Percentiles rank a stretch among this genome's conserved stretches.
Conservation (phyloP, 1,140 invertebrate species). For the Sesamia nonagrioides region DNA sequence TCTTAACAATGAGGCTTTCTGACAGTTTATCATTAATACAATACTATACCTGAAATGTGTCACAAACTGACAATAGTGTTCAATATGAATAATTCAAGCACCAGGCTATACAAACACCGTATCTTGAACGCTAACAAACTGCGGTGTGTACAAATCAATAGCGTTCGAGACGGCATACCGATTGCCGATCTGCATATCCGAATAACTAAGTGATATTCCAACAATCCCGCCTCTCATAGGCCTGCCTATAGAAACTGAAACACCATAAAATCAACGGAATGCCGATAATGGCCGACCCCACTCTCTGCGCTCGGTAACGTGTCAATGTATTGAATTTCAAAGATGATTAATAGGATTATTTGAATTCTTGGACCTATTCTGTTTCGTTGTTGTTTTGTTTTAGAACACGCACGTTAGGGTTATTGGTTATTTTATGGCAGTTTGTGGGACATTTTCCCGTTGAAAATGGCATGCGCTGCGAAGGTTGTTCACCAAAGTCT, state of each 20-base stretch:
- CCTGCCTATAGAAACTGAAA: conserved; percentile 79
- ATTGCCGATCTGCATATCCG: conserved; percentile 77
- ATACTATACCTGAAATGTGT: conserved; percentile 8
- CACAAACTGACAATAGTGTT: conserved; percentile 8
- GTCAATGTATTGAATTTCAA: conserved; percentile 85
- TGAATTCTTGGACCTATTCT: conserved; percentile 69
- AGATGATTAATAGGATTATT: conserved; percentile 82
- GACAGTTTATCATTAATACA: not conserved
- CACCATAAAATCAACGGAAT: conserved; percentile 83
- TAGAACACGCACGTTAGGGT: conserved; percentile 10
- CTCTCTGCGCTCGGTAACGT: conserved; percentile 61
- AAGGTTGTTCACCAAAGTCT: too few relatives aligned
- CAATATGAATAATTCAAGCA: conserved; percentile 66
- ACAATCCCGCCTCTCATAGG: conserved; percentile 65
- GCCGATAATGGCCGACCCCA: conserved; percentile 69
- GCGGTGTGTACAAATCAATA: conserved; percentile 68
- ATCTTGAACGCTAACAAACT: conserved; percentile 64
- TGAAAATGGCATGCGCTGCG: too few relatives aligned
- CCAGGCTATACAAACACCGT: conserved; percentile 61
- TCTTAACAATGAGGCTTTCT: too few relatives aligned
- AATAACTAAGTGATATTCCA: conserved; percentile 81
- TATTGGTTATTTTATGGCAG: not conserved
- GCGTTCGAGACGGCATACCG: conserved; percentile 64
- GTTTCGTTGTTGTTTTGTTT: conserved; percentile 53
- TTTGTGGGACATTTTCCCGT: too few relatives aligned